Base-by-base conservation (phyloP, 2,888 invertebrate species). In the Cyclophora punctaria region DNA sequence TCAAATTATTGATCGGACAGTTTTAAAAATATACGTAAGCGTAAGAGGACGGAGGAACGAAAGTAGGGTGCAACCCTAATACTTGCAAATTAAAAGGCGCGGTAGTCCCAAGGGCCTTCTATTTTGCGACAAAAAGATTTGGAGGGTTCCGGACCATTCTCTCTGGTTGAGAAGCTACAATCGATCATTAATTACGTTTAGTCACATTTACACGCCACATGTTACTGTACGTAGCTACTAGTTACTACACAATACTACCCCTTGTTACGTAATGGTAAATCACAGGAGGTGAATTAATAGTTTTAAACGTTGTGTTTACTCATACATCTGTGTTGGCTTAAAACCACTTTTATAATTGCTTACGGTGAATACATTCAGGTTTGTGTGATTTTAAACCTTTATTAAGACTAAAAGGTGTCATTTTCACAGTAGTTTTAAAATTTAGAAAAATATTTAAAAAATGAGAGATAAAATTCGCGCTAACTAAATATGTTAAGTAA, bases 81-180 rank as follows among this genome's bases (percentile, higher is more conserved):
- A 73, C 74, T 84, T 71, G 83, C 83, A 89, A 89, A 89, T 89
- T 89, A 89, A 89, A 89, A 88, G 85, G 81, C 83, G 66, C 78
- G 78, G 73, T 66, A 63, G 60, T 75, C 85, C 78, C 82, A 54
- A 57, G 78, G 78, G 83, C 77, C 69, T 73, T 63, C 72, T 71
- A 79, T 83, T 83, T 79, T 72, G 78, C 71, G 71, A 69, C 70
- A 73, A 69, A 80, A 81, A 81, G 84, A 84, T 84, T 84, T 78
- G 69, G 73, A 80, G 83, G 83, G 80, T 77, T 69, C 71, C 60
- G 53, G 60, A 52, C 69, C 63, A 71, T 76, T 78, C 75, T 71
- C 73, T 66, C 73, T 70, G 75, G 77, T 73, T 71, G 73, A 72
- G 74, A 73, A 73, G 73, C 71, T 76, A 74, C 81, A 83, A 86